These are phyloP conservation scores for Eurois occulta DNA, from an alignment of 2,888 invertebrate species.

Conservation along the genomic window DNA sequence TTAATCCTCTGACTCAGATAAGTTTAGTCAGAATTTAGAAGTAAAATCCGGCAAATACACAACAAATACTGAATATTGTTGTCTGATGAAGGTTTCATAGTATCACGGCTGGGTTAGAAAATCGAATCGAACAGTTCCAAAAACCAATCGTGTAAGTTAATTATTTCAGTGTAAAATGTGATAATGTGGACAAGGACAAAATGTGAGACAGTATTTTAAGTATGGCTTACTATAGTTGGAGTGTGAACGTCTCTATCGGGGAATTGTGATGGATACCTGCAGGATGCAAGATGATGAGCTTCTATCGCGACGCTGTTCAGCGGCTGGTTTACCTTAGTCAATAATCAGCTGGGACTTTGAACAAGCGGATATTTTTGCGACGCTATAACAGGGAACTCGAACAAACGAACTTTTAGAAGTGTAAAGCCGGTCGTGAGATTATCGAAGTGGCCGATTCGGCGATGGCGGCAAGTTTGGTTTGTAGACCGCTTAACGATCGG, in stretches of 20 bases:
- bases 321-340: conserved; percentile 66
- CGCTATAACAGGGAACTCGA: conserved; percentile 10
- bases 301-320: conserved; percentile 44
- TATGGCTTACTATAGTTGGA: conserved; percentile 46
- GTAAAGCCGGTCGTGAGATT: neutral
- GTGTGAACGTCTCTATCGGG: conserved; percentile 32
- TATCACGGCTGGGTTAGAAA: conserved; percentile 23
- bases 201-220: conserved; percentile 62
- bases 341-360: conserved; percentile 64
- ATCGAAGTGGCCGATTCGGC: neutral
- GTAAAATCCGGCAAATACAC: conserved; percentile 2
- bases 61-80: conserved; percentile 5
- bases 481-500: no score
- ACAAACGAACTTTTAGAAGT: conserved; percentile 13
- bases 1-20: neutral
- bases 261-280: conserved; percentile 30
- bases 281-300: conserved; percentile 36
- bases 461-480: neutral
- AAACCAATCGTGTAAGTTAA: conserved; percentile 49
- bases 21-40: neutral
- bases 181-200: conserved; percentile 58
- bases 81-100: conserved; percentile 10
- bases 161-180: conserved; percentile 61
- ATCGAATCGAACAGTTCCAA: conserved; percentile 36
- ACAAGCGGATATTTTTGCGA: conserved; percentile 46